Base-by-base conservation (phyloP, 1,140 invertebrate species). In the Cyclina sinensis region DNA sequence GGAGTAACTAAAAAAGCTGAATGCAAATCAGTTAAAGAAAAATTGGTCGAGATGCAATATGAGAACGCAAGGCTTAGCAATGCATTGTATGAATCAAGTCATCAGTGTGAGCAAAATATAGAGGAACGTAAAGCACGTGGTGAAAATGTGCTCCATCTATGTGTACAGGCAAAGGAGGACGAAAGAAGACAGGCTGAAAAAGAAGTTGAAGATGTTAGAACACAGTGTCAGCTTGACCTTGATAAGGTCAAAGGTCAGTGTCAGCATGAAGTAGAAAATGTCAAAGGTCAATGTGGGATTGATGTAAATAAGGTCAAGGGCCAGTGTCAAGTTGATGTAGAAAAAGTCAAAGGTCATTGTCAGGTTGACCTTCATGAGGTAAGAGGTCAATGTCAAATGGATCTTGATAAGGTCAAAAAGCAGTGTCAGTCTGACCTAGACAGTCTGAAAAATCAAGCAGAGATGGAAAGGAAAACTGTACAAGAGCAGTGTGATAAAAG, bases 351-450 rank as follows among this genome's bases (percentile, higher is more conserved):
- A 35, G 12, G 32, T 30, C 27, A 65, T 9, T 65, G n/a, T 32
- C 62, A 65, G 62, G 9, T 65, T 65, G 27, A 32, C 9, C 27
- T 35, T 65, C 24, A 65, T 35, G n/a, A 39, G 18, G 7, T 73
- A 3, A n/a, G 35, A 39, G 27, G 9, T 39, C 32, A 39, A 21
- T 73, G 43, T 30, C 32, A 73, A 21, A 18, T 12, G 37, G 35
- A 73, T 39, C 35, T 73, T 30, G 68, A 74, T 43, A 46, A 48
- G 16, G n/a, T 74, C 9, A 70, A 35, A 37, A 43, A 43, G 3
- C 65, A 70, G 21, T 39, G 30, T 27, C 65, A 70, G 35, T 39
- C 65, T 39, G 65, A 70, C n/a, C 16, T 70, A 21, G 65, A 70
- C 16, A 70, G 32, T 43, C 39, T 43, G 39, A 37, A 37, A 11